Evolutionary conservation across 1,140 invertebrate genomes (phyloP).

Genomic region (Argopecten irradians): DNA sequence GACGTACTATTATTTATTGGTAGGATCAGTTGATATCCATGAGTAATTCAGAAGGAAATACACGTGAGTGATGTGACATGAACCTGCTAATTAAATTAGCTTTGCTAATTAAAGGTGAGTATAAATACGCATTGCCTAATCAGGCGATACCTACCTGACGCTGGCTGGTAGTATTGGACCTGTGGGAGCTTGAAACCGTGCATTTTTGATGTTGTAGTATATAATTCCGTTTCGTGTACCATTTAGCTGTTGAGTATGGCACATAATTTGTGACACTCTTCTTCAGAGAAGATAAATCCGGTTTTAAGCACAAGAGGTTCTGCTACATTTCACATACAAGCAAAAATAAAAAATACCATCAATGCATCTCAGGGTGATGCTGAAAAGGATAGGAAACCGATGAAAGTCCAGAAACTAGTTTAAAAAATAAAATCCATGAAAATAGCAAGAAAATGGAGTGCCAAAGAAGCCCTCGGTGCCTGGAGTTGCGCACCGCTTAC

Average conservation of each 20-base stretch:
- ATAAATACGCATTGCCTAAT: not conserved
- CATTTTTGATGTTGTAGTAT: constrained; percentile 18
- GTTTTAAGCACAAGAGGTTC: not conserved
- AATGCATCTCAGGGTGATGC: not conserved
- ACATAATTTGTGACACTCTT: constrained; percentile 12
- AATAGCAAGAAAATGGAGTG: not conserved
- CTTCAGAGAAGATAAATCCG: not conserved
- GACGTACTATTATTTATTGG: too few relatives aligned
- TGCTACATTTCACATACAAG: not conserved
- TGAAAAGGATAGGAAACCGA: not conserved
- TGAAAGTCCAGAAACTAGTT: not conserved
- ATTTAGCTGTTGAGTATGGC: constrained; percentile 2
- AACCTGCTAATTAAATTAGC: not conserved
- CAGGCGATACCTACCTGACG: not conserved
- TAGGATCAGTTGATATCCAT: too few relatives aligned
- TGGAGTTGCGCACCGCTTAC: not conserved
- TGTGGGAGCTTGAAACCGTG: constrained; percentile 6
- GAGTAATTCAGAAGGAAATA: too few relatives aligned
- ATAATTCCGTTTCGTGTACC: not conserved
- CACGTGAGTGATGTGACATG: too few relatives aligned
- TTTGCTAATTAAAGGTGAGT: not conserved
- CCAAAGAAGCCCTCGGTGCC: not conserved
- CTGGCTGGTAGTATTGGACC: not conserved
- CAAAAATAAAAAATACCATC: not conserved
- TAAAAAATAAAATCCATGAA: not conserved